Evolutionary conservation across 2,113 vertebrate species (phyloP), one percentile per base, ranked within the genome.

Genomic region (Arenaria interpres): DNA sequence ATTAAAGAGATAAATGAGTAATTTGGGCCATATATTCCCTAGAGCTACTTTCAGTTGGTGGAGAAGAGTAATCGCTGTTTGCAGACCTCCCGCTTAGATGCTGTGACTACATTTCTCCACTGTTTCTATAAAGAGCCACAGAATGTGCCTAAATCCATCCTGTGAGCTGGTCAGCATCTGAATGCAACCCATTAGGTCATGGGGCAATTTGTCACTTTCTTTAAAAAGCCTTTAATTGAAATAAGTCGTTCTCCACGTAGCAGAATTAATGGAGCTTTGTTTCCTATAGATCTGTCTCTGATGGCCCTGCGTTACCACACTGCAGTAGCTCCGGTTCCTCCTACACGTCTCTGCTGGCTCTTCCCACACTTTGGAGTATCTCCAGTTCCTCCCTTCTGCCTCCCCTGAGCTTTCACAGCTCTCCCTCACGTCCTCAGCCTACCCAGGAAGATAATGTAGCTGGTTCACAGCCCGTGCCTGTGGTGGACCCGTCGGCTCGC

Each of bases 21-120:
- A 87, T 93, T 89, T 50, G 64, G 85, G 77, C 41, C 54, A 77
- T 21, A 24, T 63, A 84, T 24, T 84, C 33, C 91, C 69, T 75
- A 90, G 76, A 54, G 66, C 43, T 85, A 24, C 50, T 83, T 78
- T 20, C 46, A 84, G 76, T 18, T 60, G 51, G 56, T 5, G 14
- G 28, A 86, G 80, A 84, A 56, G 54, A 78, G 73, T 48, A 46
- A 84, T 10, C 20, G 83, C 68, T 84, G 24, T 73, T 80, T 88
- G 54, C 64, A 92, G 84, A 89, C 76, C 89, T 92, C 89, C 63
- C 89, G 83, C 92, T 67, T 74, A 77, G 80, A 80, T 71, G 46
- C 60, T 81, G 54, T 81, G 68, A 95, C 83, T 90, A 50, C 68
- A 30, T 88, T 93, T 89, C 92, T 89, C 92, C 85, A 75, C 56